Percentiles rank a stretch among this genome's conserved stretches.
phyloP scores from a whole-genome alignment of 2,797 vertebrate species.

The Gymnothorax reevesii region DNA sequence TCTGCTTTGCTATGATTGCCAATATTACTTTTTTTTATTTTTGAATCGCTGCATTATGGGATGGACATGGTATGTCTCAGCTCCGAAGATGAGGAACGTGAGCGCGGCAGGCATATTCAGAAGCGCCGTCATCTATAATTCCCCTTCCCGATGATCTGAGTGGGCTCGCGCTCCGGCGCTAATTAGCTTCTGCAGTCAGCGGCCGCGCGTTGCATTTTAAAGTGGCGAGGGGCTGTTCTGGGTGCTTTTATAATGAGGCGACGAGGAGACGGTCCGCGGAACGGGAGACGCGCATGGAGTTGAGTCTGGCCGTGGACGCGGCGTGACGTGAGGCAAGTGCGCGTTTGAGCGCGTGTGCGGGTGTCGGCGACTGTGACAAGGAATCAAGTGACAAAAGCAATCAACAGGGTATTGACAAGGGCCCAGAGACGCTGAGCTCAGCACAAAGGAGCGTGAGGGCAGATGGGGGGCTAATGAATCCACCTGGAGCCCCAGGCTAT shows the following conservation, averaged over 20 bases:
- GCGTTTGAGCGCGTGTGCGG: background rate
- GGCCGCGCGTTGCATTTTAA: background rate
- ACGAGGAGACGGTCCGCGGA: background rate
- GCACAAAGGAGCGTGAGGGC: background rate
- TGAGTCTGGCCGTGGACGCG: background rate
- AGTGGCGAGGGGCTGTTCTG: background rate
- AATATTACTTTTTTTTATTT: too few relatives aligned
- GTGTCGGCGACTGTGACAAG: background rate
- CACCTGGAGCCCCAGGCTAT: constrained; percentile 15
- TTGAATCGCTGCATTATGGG: background rate
- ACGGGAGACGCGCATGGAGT: background rate
- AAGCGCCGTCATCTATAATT: background rate
- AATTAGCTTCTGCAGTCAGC: background rate
- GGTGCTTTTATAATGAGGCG: background rate
- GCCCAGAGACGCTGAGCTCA: background rate
- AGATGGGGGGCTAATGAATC: constrained; percentile 6
- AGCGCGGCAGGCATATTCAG: background rate
- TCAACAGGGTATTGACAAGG: constrained; percentile 17
- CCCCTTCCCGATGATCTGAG: background rate
- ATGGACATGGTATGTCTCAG: background rate
- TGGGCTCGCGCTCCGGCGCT: background rate
- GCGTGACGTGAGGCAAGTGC: background rate
- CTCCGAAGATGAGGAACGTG: background rate
- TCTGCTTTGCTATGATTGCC: background rate
- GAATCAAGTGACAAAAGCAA: constrained; percentile 17